phyloP scores from a whole-genome alignment of 2,113 vertebrate genomes.

The Triplophysa dalaica region DNA sequence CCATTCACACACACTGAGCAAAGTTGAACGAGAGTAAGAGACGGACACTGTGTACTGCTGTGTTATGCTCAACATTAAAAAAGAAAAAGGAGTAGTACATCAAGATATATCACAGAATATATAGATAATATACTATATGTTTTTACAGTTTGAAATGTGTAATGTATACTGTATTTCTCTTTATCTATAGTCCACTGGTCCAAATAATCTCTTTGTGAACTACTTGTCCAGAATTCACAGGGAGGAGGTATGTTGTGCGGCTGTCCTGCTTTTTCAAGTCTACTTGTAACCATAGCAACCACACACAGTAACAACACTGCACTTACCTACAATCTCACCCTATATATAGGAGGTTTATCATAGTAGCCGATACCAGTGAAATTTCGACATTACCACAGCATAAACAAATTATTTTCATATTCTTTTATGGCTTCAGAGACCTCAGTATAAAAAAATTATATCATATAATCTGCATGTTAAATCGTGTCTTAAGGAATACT shows the following conservation, averaged over 20 bases:
- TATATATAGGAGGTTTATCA: too few species aligned
- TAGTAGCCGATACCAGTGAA: too few species aligned
- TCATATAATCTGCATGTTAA: too few species aligned
- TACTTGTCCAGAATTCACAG: constrained; percentile 97
- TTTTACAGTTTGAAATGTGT: too few species aligned
- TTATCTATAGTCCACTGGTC: constrained; percentile 80
- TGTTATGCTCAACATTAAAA: background rate
- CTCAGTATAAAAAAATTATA: too few species aligned
- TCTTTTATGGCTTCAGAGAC: too few species aligned
- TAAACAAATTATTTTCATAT: too few species aligned
- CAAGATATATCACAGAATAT: background rate
- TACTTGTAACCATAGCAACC: background rate
- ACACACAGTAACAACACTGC: too few species aligned
- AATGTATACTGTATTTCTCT: constrained; percentile 38
- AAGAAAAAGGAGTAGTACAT: background rate
- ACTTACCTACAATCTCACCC: background rate
- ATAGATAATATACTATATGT: too few species aligned
- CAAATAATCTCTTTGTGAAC: constrained; percentile 97
- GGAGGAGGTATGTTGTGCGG: constrained; percentile 82
- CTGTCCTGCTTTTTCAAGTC: background rate
- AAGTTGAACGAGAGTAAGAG: background rate
- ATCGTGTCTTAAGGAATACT: too few species aligned
- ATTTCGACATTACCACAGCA: too few species aligned
- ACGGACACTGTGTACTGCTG: background rate
- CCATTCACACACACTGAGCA: background rate